Evolutionary conservation across 2,888 invertebrate genomes (phyloP).

Genomic region (Lycocerus yunnanus): DNA sequence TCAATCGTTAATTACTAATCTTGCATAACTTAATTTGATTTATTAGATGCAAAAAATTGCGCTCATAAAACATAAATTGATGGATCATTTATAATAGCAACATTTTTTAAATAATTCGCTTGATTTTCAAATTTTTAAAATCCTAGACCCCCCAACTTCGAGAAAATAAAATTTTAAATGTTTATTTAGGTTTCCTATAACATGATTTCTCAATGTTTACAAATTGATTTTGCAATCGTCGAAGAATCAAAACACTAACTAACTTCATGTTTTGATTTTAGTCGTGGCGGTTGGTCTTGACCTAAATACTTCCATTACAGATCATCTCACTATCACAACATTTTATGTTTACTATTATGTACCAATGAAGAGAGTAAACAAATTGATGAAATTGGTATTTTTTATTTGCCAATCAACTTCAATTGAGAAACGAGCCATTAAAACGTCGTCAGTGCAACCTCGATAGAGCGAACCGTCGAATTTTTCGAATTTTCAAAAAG

Average conservation of each 20-base stretch:
- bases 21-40: neutral
- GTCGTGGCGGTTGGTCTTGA: neutral
- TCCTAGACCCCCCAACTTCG: neutral
- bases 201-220: neutral
- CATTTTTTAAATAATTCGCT: neutral
- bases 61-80: neutral
- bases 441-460: too few relatives aligned
- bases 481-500: too few relatives aligned
- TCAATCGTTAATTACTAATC: neutral
- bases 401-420: too few relatives aligned
- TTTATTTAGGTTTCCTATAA: neutral
- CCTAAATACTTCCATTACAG: neutral
- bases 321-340: neutral
- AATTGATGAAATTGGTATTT: neutral
- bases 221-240: neutral
- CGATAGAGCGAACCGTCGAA: too few relatives aligned
- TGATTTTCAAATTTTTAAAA: neutral
- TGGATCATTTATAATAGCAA: neutral
- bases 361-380: neutral
- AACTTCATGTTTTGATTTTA: neutral
- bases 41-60: neutral
- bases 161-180: too few relatives aligned
- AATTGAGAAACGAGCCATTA: too few relatives aligned
- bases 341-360: neutral
- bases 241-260: neutral